Evolutionary conservation across 2,888 invertebrate species (phyloP).

Genomic region (Nomada goodeniana): DNA sequence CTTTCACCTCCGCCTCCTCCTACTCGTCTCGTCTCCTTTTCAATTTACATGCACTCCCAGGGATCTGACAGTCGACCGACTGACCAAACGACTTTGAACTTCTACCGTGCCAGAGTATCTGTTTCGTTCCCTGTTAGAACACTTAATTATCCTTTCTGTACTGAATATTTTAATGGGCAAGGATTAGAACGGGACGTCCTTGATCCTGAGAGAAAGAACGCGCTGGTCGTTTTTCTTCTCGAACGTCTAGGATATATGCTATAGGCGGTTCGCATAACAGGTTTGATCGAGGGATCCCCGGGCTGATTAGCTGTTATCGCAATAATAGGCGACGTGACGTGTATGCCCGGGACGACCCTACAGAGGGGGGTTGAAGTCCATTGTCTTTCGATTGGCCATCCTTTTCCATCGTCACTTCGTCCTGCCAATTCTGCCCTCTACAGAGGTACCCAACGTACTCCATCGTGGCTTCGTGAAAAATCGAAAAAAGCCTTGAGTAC

Average conservation of each 20-base stretch:
- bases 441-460: conserved; percentile 13
- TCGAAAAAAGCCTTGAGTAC: conserved; percentile 31
- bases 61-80: conserved; percentile 41
- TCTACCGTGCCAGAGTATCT: background rate
- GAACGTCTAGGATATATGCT: conserved; percentile 6
- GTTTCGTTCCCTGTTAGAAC: background rate
- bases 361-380: conserved; percentile 57
- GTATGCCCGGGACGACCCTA: conserved; percentile 63
- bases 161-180: background rate
- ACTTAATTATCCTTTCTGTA: conserved; percentile 2
- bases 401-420: conserved; percentile 54
- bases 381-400: conserved; percentile 68
- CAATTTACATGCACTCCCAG: conserved; percentile 40
- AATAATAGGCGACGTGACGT: conserved; percentile 75
- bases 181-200: background rate
- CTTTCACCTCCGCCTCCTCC: background rate
- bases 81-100: conserved; percentile 59
- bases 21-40: conserved; percentile 24
- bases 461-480: conserved; percentile 30
- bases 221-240: conserved; percentile 3
- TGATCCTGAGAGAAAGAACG: background rate
- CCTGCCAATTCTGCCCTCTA: conserved; percentile 53
- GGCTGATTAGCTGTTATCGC: conserved; percentile 77
- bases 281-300: conserved; percentile 59
- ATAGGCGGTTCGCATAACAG: conserved; percentile 40